Evolutionary conservation across 2,888 invertebrate genomes (phyloP).

Genomic region (Molorchus minor): DNA sequence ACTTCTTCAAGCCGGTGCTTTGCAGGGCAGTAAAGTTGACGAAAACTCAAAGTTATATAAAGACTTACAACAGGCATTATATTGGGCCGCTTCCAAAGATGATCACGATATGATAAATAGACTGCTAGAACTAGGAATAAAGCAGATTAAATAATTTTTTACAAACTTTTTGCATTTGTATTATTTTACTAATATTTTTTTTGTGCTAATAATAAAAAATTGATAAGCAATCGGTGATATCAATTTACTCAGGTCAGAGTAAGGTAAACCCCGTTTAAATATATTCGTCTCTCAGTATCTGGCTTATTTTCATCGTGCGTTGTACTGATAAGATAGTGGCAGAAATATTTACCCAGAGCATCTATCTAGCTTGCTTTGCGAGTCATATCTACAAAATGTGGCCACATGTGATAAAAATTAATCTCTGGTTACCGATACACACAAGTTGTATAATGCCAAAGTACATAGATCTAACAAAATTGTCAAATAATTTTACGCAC

Average conservation of each 20-base stretch:
- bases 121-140: constrained; percentile 5
- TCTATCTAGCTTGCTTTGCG: neutral
- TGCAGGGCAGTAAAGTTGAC: neutral
- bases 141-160: too few relatives aligned
- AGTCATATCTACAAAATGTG: neutral
- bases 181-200: too few relatives aligned
- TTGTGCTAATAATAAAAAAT: too few relatives aligned
- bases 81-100: constrained; percentile 1
- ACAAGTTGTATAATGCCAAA: too few relatives aligned
- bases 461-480: neutral
- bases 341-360: neutral
- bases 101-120: neutral
- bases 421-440: too few relatives aligned
- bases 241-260: too few relatives aligned
- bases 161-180: too few relatives aligned
- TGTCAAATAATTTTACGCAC: neutral
- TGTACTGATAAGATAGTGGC: constrained; percentile 5
- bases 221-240: too few relatives aligned
- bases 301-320: constrained; percentile 3
- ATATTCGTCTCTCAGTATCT: too few relatives aligned
- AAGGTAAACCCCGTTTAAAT: too few relatives aligned
- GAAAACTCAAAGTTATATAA: neutral
- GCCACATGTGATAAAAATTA: constrained; percentile 5
- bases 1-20: neutral
- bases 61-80: neutral